These are phyloP conservation scores for Ctena decussata DNA, from an alignment of 2,888 invertebrate genomes.

Conservation along the genomic window DNA sequence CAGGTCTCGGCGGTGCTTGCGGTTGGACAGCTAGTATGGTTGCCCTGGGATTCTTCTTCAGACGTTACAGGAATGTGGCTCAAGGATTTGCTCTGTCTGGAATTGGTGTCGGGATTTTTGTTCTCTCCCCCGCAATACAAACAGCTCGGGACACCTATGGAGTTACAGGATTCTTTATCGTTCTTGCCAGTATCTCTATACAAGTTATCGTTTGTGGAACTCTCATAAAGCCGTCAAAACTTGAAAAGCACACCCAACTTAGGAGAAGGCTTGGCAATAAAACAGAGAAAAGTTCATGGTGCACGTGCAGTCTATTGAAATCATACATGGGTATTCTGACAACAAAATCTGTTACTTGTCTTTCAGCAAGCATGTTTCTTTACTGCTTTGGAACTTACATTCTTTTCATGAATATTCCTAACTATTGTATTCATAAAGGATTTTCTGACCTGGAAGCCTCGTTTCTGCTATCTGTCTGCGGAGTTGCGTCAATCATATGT, in stretches of 20 bases:
- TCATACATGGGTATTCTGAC: slow-evolving; percentile 33
- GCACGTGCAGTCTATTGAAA: not conserved
- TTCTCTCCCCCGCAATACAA: slow-evolving; percentile 31
- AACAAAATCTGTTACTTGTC: slow-evolving; percentile 19
- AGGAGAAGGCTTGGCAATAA: not conserved
- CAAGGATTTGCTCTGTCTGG: slow-evolving; percentile 46
- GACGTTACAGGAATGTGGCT: slow-evolving; percentile 43
- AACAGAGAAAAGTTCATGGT: not conserved
- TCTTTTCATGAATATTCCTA: slow-evolving; percentile 46
- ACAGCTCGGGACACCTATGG: slow-evolving; percentile 23
- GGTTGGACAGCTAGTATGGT: slow-evolving; percentile 57
- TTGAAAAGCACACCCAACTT: slow-evolving; percentile 30
- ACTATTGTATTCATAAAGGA: slow-evolving; percentile 37
- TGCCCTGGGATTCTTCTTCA: slow-evolving; percentile 40
- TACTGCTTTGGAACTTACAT: slow-evolving; percentile 44
- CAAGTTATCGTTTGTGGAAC: slow-evolving; percentile 45
- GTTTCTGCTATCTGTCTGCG: slow-evolving; percentile 39
- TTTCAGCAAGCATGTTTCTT: slow-evolving; percentile 38
- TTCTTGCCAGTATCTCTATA: slow-evolving; percentile 35
- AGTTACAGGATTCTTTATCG: slow-evolving; percentile 44
- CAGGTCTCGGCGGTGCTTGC: slow-evolving; percentile 49
- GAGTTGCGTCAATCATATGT: slow-evolving; percentile 38
- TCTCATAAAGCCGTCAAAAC: slow-evolving; percentile 29
- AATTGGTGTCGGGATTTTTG: slow-evolving; percentile 44
- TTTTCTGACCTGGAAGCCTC: slow-evolving; percentile 46